Percentiles rank a stretch among this genome's conserved stretches.
Evolutionary conservation across 2,888 invertebrate genomes (phyloP).

Genomic region (Colostygia pectinataria): DNA sequence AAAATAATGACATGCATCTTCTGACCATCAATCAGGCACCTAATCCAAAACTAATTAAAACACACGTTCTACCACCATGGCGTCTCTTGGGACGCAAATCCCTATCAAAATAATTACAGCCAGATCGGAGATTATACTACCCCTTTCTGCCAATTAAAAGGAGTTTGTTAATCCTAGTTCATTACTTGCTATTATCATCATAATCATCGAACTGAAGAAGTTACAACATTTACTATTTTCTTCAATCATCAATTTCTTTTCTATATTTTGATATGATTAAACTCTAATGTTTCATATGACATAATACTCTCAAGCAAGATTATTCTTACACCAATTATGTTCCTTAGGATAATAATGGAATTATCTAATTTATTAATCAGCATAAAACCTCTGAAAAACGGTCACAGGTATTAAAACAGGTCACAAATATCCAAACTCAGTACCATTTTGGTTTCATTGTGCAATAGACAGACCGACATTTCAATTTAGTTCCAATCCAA

Average conservation of each 20-base stretch:
- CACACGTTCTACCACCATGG: conserved; percentile 34
- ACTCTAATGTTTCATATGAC: too few relatives aligned
- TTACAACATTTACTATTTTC: too few relatives aligned
- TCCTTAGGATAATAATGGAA: too few relatives aligned
- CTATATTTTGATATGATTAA: too few relatives aligned
- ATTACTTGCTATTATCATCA: conserved; percentile 23
- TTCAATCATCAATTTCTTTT: too few relatives aligned
- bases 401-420: too few relatives aligned
- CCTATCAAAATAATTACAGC: conserved; percentile 56
- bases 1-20: conserved; percentile 6
- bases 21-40: conserved; percentile 21
- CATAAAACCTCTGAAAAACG: too few relatives aligned
- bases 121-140: conserved; percentile 42
- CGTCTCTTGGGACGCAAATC: conserved; percentile 39
- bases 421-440: not conserved
- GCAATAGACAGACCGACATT: conserved; percentile 23
- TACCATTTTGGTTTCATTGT: not conserved
- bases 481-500: conserved; percentile 29
- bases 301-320: too few relatives aligned
- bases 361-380: too few relatives aligned
- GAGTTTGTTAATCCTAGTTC: conserved; percentile 34
- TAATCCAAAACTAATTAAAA: conserved; percentile 63
- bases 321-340: too few relatives aligned
- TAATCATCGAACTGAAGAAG: too few relatives aligned
- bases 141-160: conserved; percentile 48